Conservation (phyloP, 2,113 vertebrate species). For the Spea bombifrons region DNA sequence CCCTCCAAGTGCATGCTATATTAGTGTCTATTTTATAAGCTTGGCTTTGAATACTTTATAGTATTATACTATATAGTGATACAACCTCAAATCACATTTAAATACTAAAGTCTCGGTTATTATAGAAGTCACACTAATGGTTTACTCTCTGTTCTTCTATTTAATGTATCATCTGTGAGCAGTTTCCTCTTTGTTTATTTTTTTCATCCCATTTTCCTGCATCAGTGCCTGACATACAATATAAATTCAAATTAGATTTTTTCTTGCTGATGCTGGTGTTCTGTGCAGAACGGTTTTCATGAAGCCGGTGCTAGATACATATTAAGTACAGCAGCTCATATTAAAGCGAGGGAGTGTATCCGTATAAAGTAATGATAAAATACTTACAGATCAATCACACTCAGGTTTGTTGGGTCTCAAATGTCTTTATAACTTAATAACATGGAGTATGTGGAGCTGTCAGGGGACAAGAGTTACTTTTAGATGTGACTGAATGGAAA, state of each 20-base stretch:
- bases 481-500: background rate
- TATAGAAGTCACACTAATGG: too few species aligned
- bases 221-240: background rate
- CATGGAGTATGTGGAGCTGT: background rate
- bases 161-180: background rate
- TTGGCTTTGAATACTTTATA: too few species aligned
- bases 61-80: too few species aligned
- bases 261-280: background rate
- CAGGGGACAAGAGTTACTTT: background rate
- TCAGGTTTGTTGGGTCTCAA: background rate
- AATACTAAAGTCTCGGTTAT: too few species aligned
- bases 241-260: background rate
- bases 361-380: background rate
- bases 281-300: background rate
- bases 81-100: too few species aligned
- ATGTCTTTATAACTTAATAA: background rate
- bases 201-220: background rate
- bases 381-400: background rate
- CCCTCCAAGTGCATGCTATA: too few species aligned
- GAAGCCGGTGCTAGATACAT: background rate
- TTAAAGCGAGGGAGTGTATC: background rate
- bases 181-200: background rate
- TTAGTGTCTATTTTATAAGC: too few species aligned
- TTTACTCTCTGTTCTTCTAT: too few species aligned
- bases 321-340: background rate